These are phyloP conservation scores for Chaetorhynchus papuensis DNA, from an alignment of 2,113 vertebrate genomes.

Conservation along the genomic window DNA sequence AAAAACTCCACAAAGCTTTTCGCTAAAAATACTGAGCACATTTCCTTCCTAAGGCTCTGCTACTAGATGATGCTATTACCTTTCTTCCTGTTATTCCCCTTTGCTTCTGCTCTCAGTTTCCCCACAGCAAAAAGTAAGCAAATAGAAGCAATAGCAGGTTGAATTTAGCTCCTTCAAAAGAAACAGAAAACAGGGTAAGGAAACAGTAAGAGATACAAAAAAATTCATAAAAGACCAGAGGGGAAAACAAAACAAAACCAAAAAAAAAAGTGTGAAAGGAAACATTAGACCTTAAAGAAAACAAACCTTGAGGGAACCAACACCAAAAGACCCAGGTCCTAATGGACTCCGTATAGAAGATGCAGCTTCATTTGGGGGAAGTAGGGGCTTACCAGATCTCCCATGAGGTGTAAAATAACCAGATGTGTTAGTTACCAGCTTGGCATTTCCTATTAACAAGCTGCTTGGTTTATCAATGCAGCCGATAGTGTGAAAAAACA, in stretches of 20 bases:
- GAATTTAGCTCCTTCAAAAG: neutral
- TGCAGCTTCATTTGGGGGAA: neutral
- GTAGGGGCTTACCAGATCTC: neutral
- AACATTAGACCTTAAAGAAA: neutral
- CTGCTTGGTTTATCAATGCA: neutral
- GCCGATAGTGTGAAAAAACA: neutral
- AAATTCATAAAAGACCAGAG: neutral
- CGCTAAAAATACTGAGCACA: neutral
- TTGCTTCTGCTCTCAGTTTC: neutral
- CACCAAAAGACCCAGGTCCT: neutral
- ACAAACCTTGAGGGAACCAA: neutral
- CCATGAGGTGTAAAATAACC: neutral
- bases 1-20: neutral
- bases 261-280: neutral
- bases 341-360: neutral
- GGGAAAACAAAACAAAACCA: neutral
- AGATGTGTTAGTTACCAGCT: fast-evolving
- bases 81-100: neutral
- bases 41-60: neutral
- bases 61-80: neutral
- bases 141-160: neutral
- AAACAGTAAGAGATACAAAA: neutral
- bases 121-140: neutral
- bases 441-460: neutral
- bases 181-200: neutral